A percentile compares a stretch with the other conserved stretches of the same genome.
These are phyloP conservation scores for Drosophila kuntzei DNA, from an alignment of 2,888 invertebrate genomes.

Conservation along the genomic window DNA sequence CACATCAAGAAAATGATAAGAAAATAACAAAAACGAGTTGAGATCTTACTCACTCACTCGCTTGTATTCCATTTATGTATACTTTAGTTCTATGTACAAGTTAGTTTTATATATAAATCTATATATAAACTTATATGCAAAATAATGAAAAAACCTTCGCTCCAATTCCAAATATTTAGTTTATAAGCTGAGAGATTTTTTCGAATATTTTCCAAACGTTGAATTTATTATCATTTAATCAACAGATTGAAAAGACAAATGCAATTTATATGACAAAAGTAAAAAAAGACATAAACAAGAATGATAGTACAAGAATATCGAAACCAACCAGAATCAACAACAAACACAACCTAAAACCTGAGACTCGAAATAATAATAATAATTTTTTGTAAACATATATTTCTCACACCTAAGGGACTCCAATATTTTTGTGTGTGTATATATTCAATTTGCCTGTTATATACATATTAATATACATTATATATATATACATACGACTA, in stretches of 20 bases:
- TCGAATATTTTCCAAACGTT: slow-evolving; percentile 59
- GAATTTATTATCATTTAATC: slow-evolving; percentile 53
- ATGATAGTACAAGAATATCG: slow-evolving; percentile 60
- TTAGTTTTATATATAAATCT: slow-evolving; percentile 50
- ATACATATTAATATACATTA: slow-evolving; percentile 57
- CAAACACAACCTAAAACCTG: slow-evolving; percentile 57
- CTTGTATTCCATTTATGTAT: slow-evolving; percentile 69
- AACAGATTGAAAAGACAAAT: slow-evolving; percentile 53
- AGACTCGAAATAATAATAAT: slow-evolving; percentile 57
- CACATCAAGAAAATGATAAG: slow-evolving; percentile 39
- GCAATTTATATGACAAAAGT: slow-evolving; percentile 40
- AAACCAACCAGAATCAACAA: slow-evolving; percentile 61
- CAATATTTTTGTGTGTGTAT: slow-evolving; percentile 66
- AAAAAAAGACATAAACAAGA: slow-evolving; percentile 41
- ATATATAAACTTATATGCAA: slow-evolving; percentile 42
- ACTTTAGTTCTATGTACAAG: slow-evolving; percentile 56
- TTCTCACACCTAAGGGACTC: slow-evolving; percentile 64
- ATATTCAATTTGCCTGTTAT: slow-evolving; percentile 62
- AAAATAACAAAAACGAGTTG: slow-evolving; percentile 25
- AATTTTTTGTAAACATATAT: slow-evolving; percentile 56
- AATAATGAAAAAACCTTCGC: slow-evolving; percentile 64
- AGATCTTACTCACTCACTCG: slow-evolving; percentile 47
- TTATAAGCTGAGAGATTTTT: slow-evolving; percentile 54
- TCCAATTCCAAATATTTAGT: slow-evolving; percentile 79
- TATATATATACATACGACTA: slow-evolving; percentile 54